phyloP scores from a whole-genome alignment of 1,140 invertebrate genomes.

The Drosophila neocordata region DNA sequence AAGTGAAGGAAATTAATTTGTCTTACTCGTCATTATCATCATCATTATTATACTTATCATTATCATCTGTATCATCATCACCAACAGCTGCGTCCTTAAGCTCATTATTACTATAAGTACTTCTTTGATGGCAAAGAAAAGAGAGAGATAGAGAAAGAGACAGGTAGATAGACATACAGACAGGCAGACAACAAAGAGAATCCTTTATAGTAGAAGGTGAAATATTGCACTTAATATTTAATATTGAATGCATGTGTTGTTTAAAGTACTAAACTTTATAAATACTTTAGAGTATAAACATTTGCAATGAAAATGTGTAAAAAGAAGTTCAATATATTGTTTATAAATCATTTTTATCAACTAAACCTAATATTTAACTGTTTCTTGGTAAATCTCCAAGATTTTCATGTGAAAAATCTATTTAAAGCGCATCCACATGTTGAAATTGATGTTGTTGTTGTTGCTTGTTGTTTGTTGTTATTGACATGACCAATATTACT shows the following conservation, averaged over 20 bases:
- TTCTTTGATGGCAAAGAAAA: not conserved
- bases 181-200: conserved; percentile 6
- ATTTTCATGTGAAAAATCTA: conserved; percentile 30
- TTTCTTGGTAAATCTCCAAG: not conserved
- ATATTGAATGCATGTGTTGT: not conserved
- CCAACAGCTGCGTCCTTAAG: not conserved
- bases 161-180: no score
- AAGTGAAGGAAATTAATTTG: conserved; percentile 62
- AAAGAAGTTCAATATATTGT: no score
- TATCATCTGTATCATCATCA: conserved; percentile 15
- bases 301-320: not conserved
- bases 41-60: not conserved
- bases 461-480: not conserved
- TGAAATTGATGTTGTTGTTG: conserved; percentile 11
- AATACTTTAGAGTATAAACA: not conserved
- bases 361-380: not conserved
- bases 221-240: conserved; percentile 4
- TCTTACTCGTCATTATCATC: conserved; percentile 31
- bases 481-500: conserved; percentile 49
- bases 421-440: conserved; percentile 43
- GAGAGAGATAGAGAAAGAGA: not conserved
- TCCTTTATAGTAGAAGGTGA: not conserved
- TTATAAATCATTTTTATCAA: not conserved
- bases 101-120: conserved; percentile 5
- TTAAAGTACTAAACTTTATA: not conserved